Evolutionary conservation across 2,113 vertebrate species (phyloP), one percentile per base, ranked within the genome.

Genomic region (Myotis brandtii): DNA sequence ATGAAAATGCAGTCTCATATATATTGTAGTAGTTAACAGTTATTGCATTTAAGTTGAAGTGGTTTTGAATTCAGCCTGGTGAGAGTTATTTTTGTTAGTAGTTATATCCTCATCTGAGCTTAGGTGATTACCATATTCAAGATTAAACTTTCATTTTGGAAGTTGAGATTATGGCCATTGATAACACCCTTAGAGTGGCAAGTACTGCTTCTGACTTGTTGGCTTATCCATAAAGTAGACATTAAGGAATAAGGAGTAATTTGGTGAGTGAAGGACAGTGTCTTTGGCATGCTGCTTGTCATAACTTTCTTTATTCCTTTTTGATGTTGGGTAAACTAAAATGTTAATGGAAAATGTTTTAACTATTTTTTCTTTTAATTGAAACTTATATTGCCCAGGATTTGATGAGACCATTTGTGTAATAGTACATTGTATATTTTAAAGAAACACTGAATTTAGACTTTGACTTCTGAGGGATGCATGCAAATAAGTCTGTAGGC

Each of bases 31-130:
- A 89, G 86, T 85, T 91, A 84, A 23, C 40, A 79, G 25, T 80
- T 82, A 48, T 8, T 85, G 37, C 30, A 64, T 92, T 93, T 94
- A 76, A 81, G 56, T 81, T 59, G 16, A 97, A 75, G 52, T 86
- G 37, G 46, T 56, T 93, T 96, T 85, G 43, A 92, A 77, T 54
- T 90, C 14, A 92, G 20, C 40, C 48, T 84, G 59, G 23, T 69
- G 30, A 94, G 40, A 87, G 23, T 67, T 52, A 14, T 88, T 93
- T 96, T 86, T 72, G n/a, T 95, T 93, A 52, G 40, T 88, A 73
- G 21, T 93, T 83, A 10, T 4, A 54, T 20, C 20, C n/a, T 92
- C 11, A 2, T 64, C 12, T 94, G 30, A 84, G 66, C 9, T 83
- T 70, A 56, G 32, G 11, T 90, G n/a, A 83, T 86, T 84, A 77